Conservation (phyloP, 2,888 invertebrate species). For the Erebia aethiops region DNA sequence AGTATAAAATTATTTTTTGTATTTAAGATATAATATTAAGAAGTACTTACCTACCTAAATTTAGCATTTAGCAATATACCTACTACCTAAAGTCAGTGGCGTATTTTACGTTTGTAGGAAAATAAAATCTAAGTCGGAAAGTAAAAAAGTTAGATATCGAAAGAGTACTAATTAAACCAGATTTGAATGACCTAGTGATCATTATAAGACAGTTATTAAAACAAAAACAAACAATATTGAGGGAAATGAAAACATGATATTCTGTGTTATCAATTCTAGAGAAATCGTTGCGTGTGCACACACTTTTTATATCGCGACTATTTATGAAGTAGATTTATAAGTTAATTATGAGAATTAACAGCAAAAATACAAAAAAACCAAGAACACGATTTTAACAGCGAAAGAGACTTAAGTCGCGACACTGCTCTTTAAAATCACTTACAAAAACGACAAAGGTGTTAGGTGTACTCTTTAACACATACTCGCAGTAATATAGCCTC, state of each 20-base stretch:
- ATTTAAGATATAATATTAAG: background rate
- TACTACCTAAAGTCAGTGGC: too few species aligned
- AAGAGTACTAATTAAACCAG: background rate
- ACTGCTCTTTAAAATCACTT: slow-evolving; percentile 37
- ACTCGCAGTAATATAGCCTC: slow-evolving; percentile 16
- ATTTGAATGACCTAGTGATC: background rate
- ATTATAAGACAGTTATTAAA: background rate
- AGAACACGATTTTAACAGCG: slow-evolving; percentile 12
- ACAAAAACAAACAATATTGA: background rate
- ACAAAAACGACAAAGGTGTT: slow-evolving; percentile 37
- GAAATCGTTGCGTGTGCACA: slow-evolving; percentile 12
- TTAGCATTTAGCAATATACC: background rate
- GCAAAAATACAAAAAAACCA: slow-evolving; percentile 1
- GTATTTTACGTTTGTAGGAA: background rate
- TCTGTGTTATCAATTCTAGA: slow-evolving; percentile 4
- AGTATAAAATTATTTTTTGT: too few species aligned
- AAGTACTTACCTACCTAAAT: too few species aligned
- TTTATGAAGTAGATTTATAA: background rate
- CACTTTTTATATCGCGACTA: slow-evolving; percentile 1
- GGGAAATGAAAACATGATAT: background rate
- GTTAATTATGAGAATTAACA: background rate
- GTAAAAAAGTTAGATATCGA: background rate
- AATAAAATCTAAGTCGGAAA: background rate
- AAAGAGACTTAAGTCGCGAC: slow-evolving; percentile 33
- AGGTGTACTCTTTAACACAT: slow-evolving; percentile 12